A percentile compares a stretch with the other conserved stretches of the same genome.
phyloP scores from a whole-genome alignment of 2,113 vertebrate genomes.

The Apteryx owenii region DNA sequence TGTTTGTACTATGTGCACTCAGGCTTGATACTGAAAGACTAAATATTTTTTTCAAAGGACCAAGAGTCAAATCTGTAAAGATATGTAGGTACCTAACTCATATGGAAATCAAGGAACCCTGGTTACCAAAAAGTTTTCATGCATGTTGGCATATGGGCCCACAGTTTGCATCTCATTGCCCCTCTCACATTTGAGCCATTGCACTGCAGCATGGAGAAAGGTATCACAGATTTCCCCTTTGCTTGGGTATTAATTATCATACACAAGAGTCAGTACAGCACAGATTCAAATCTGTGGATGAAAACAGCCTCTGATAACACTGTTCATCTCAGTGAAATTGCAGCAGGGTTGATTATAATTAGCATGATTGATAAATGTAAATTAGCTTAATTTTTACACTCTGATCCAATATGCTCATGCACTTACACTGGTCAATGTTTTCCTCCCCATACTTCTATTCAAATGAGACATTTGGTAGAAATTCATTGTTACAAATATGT shows the following conservation, averaged over 20 bases:
- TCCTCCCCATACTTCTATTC: not conserved
- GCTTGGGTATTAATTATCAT: not conserved
- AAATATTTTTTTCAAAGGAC: not conserved
- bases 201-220: not conserved
- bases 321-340: conserved; percentile 15
- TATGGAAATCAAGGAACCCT: not conserved
- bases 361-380: not conserved
- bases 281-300: not conserved
- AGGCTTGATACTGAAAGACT: not conserved
- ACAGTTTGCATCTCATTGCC: not conserved
- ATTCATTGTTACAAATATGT: not conserved
- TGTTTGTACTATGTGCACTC: not conserved
- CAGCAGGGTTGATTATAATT: conserved; percentile 18
- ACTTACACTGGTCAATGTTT: not conserved
- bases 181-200: not conserved
- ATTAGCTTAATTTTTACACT: not conserved
- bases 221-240: not conserved
- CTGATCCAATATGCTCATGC: not conserved
- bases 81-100: not conserved
- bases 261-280: not conserved
- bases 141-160: not conserved
- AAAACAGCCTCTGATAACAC: not conserved
- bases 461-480: conserved; percentile 18
- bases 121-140: not conserved
- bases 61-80: not conserved